Evolutionary conservation across 2,888 invertebrate species (phyloP), one percentile per base, ranked within the genome.

Genomic region (Microlaimidae sp.): DNA sequence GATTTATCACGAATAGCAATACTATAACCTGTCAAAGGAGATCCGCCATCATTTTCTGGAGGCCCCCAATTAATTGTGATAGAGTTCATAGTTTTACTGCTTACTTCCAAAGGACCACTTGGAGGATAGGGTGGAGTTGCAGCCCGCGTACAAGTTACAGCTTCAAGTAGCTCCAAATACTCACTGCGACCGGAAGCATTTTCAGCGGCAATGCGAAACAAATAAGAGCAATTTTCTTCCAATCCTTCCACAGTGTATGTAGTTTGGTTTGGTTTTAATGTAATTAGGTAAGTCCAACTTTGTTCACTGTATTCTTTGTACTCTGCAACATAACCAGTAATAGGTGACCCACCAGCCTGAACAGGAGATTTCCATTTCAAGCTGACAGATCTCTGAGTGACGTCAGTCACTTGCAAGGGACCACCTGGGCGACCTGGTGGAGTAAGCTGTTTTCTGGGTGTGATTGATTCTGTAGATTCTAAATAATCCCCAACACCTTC

Each of bases 301-400:
- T 45, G 17, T 10, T 87, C 87, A 57, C 83, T 80, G 69, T 93
- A 92, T 80, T 86, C 83, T 74, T 24, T 19, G 26, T 93, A 93
- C 69, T 95, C 93, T 7, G 93, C 83, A 29, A 82, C 77, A 69
- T 95, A 95, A 67, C 72, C 74, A 45, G 85, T 86, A 59, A 89
- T 83, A 55, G 86, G 85, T 59, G 86, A 84, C 56, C 89, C 88
- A 58, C 89, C 89, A 68, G 89, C 83, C 69, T 89, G 87, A 52
- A 77, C 74, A 1, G 89, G 87, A 66, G 83, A 82, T 65, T 81
- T 80, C 89, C 89, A 89, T 23, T 81, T 78, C 13, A 89, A 73
- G 3, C 85, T 82, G 46, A 88, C 80, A 13, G 82, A 79, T 58
- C 87, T 86, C 65, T 85, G 85, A 1, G 85, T 83, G 1, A 83